Percentiles rank a stretch among this genome's conserved stretches.
phyloP scores from a whole-genome alignment of 2,113 vertebrate genomes.

The Menidia beryllina region DNA sequence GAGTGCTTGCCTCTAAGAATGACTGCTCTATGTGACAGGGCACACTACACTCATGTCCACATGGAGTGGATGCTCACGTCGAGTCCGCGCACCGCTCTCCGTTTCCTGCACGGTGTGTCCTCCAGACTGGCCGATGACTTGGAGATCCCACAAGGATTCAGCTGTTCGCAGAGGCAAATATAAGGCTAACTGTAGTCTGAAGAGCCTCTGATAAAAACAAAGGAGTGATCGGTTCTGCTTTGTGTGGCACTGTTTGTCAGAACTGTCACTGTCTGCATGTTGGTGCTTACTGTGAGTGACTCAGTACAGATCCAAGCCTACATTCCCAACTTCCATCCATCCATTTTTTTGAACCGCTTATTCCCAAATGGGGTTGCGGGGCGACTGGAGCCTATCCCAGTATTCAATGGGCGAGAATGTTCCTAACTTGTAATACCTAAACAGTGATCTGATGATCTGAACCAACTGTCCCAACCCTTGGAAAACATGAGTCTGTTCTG shows the following conservation, averaged over 20 bases:
- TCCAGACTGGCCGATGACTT: constrained; percentile 37
- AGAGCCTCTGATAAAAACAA: background rate
- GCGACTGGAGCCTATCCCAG: too few species aligned
- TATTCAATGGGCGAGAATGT: too few species aligned
- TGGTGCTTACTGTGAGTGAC: background rate
- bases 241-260: background rate
- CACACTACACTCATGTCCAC: constrained; percentile 1
- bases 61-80: constrained; percentile 45
- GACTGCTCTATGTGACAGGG: constrained; percentile 41
- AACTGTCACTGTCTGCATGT: too few species aligned
- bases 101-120: constrained; percentile 39
- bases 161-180: background rate
- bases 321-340: too few species aligned
- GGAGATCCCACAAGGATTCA: constrained; percentile 28
- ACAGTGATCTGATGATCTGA: constrained; percentile 24
- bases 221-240: background rate
- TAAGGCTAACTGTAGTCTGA: background rate
- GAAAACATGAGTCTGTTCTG: constrained; percentile 38
- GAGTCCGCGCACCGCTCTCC: constrained; percentile 24
- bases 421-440: constrained; percentile 17
- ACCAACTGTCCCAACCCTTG: constrained; percentile 30
- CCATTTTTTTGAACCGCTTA: too few species aligned
- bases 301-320: background rate
- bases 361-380: too few species aligned
- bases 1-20: constrained; percentile 46